phyloP scores from a whole-genome alignment of 2,113 vertebrate species.

The Rhynchomys soricoides region DNA sequence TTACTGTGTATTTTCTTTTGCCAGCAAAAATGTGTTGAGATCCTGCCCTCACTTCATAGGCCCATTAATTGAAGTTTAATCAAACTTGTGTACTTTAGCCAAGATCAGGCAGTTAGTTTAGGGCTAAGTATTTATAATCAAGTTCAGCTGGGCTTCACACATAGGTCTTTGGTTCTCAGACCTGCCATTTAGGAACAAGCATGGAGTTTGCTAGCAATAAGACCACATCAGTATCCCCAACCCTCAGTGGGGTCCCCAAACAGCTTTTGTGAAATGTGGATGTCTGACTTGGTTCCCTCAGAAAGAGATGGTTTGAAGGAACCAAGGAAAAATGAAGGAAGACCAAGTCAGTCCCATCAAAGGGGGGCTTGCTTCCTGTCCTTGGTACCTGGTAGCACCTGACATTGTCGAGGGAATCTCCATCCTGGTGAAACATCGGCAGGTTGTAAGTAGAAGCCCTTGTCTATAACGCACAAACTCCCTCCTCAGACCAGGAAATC shows the following conservation, averaged over 20 bases:
- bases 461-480: neutral
- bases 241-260: neutral
- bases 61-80: neutral
- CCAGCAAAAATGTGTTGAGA: neutral
- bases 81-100: neutral
- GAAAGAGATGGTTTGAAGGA: conserved; percentile 57
- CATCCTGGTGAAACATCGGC: neutral
- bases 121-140: neutral
- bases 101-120: neutral
- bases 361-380: conserved; percentile 55
- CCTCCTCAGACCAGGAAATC: neutral
- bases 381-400: neutral
- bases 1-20: neutral
- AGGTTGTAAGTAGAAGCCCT: neutral
- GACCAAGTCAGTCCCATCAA: neutral
- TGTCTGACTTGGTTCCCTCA: conserved; percentile 61
- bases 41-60: neutral
- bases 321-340: conserved; percentile 49
- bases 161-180: neutral
- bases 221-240: neutral
- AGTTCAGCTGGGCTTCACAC: neutral
- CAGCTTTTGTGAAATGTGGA: conserved; percentile 63
- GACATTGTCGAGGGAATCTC: neutral
- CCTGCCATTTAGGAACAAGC: neutral
- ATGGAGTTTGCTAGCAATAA: neutral